phyloP scores from a whole-genome alignment of 2,888 invertebrate species.

The Laspeyria flexula region DNA sequence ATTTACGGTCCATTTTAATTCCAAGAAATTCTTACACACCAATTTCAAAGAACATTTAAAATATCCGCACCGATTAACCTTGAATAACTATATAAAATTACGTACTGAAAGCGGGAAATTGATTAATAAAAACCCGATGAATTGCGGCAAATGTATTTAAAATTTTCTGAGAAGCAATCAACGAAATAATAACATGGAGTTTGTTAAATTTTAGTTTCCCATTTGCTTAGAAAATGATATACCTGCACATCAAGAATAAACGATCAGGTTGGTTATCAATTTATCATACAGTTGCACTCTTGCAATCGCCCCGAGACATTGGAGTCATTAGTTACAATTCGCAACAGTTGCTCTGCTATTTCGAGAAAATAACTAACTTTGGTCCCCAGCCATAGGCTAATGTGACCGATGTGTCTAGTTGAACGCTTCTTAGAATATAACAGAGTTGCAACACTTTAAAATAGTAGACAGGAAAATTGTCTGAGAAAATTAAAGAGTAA shows the following conservation, averaged over 20 bases:
- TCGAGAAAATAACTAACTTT: slow-evolving; percentile 62
- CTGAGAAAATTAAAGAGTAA: slow-evolving; percentile 34
- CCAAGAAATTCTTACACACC: slow-evolving; percentile 25
- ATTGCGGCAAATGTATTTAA: slow-evolving; percentile 19
- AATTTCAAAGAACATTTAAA: slow-evolving; percentile 25
- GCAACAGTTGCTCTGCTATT: slow-evolving; percentile 72
- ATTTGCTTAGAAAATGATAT: slow-evolving; percentile 50
- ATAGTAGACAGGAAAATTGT: slow-evolving; percentile 52
- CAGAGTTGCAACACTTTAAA: slow-evolving; percentile 33
- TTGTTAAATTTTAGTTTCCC: slow-evolving; percentile 38
- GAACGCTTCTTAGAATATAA: slow-evolving; percentile 31
- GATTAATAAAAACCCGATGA: slow-evolving; percentile 21
- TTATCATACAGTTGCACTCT: slow-evolving; percentile 65
- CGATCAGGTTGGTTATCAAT: slow-evolving; percentile 63
- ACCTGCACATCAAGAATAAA: slow-evolving; percentile 59
- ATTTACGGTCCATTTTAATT: slow-evolving; percentile 19
- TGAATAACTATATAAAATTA: slow-evolving; percentile 21
- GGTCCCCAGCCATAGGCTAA: slow-evolving; percentile 50
- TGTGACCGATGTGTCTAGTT: slow-evolving; percentile 27
- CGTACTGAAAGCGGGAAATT: slow-evolving; percentile 25
- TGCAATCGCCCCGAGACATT: slow-evolving; percentile 62
- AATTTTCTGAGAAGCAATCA: slow-evolving; percentile 40
- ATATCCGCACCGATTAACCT: slow-evolving; percentile 29
- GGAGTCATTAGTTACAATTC: slow-evolving; percentile 72
- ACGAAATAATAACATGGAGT: slow-evolving; percentile 40